Base-by-base conservation (phyloP, 1,140 invertebrate genomes). In the Eueides isabella region DNA sequence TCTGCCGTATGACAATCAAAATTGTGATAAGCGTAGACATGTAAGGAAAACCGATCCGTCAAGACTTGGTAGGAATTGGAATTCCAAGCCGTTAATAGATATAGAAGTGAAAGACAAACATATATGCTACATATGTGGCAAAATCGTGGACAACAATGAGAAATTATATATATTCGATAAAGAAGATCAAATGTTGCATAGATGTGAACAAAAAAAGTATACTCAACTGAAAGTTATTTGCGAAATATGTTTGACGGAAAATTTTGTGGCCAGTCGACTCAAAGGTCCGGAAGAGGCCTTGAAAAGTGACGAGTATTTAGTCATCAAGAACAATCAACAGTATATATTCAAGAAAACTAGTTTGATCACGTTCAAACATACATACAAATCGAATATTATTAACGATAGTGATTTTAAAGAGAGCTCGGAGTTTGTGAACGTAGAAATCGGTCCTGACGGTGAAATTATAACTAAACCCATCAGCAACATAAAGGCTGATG, bases 131-230 rank as follows among this genome's bases (percentile, higher is more conserved):
- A 90, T 92, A 48, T 92, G 91, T 44, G 78, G 78, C 0, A 89
- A 88, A 75, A 81, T 82, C 26, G 85, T 92, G 4, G 83, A 87
- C 19, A 87, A 83, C 38, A 85, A 76, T 5, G 90, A 92, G 28
- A 92, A 92, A 48, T 74, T 88, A 12, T 92, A 90, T 72, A 69
- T 92, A 11, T 92, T 92, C 67, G 91, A 92, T 67, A 92, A 91
- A 61, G 90, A 92, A 78, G 91, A 92, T 26, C 91, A 92, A 68
- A 89, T 86, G 66, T 38, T 91, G 5, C 87, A 92, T 61, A 82
- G 87, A 31, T 86, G 85, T 61, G 88, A 88, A 5, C 83, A 88
- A 65, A 86, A 84, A 63, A 83, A 86, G 76, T 79, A 78, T 41
- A 83, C 80, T 0, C 85, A 90, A 69, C 70, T 88, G 1, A 92